phyloP scores from a whole-genome alignment of 2,797 vertebrate species.

The Sardinella longiceps region DNA sequence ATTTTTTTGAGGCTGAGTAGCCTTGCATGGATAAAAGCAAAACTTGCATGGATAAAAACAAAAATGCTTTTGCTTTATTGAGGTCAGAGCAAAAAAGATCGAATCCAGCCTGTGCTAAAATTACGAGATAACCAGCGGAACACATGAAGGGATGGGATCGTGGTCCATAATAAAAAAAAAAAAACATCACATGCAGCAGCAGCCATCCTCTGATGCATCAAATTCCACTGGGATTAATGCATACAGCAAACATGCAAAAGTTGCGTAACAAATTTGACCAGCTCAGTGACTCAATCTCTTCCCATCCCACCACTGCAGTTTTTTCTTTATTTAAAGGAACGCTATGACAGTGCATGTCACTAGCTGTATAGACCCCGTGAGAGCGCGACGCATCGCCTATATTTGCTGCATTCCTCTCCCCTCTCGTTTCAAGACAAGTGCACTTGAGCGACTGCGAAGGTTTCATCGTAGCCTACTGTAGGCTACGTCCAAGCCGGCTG shows the following conservation, averaged over 20 bases:
- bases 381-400: not conserved
- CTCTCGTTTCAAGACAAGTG: not conserved
- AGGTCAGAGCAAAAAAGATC: not conserved
- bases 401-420: not conserved
- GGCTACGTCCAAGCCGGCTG: not conserved
- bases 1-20: too few relatives aligned
- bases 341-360: not conserved
- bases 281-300: not conserved
- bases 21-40: too few relatives aligned
- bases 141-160: too few relatives aligned
- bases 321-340: not conserved
- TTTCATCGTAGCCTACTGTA: not conserved
- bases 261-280: slow-evolving; percentile 11
- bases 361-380: not conserved
- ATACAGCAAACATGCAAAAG: not conserved
- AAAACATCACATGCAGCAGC: not conserved
- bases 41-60: not conserved
- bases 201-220: not conserved
- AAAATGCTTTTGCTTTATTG: too few relatives aligned
- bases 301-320: not conserved
- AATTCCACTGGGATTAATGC: not conserved
- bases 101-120: not conserved
- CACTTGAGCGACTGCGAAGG: not conserved
- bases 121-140: too few relatives aligned
- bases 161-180: too few relatives aligned